Conservation (phyloP, 2,797 vertebrate genomes). For the Scyliorhinus canicula region DNA sequence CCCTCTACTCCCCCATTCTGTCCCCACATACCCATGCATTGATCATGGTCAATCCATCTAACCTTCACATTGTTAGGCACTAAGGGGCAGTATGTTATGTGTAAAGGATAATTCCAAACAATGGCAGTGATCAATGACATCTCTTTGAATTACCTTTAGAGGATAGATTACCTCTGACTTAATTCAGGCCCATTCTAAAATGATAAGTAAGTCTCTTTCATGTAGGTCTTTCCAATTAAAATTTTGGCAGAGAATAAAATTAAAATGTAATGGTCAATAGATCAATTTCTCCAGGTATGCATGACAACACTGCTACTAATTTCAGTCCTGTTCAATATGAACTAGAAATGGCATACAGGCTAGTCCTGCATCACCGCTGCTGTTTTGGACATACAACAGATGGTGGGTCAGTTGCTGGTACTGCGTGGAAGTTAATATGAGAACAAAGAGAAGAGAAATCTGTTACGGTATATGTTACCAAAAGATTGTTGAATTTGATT, state of each 20-base stretch:
- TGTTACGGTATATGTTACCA: not conserved
- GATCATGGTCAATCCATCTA: no score
- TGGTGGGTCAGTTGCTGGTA: not conserved
- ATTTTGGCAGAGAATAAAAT: not conserved
- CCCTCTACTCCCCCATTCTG: no score
- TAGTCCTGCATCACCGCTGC: not conserved
- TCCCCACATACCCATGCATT: no score
- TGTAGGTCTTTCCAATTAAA: not conserved
- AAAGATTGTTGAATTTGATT: not conserved
- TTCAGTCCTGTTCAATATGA: not conserved
- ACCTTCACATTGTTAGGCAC: no score
- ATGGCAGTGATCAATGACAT: not conserved
- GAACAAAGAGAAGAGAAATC: not conserved
- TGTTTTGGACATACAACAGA: not conserved
- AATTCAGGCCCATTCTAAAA: not conserved
- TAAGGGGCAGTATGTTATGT: no score
- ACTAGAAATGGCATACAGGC: not conserved
- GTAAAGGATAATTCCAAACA: not conserved
- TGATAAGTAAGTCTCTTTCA: not conserved
- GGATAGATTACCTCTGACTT: not conserved
- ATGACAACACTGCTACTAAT: not conserved
- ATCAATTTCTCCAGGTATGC: not conserved
- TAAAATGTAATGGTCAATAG: no score
- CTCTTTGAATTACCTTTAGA: not conserved
- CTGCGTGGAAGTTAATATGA: not conserved